phyloP scores from a whole-genome alignment of 2,888 invertebrate genomes.

The Pyrocoelia pectoralis region DNA sequence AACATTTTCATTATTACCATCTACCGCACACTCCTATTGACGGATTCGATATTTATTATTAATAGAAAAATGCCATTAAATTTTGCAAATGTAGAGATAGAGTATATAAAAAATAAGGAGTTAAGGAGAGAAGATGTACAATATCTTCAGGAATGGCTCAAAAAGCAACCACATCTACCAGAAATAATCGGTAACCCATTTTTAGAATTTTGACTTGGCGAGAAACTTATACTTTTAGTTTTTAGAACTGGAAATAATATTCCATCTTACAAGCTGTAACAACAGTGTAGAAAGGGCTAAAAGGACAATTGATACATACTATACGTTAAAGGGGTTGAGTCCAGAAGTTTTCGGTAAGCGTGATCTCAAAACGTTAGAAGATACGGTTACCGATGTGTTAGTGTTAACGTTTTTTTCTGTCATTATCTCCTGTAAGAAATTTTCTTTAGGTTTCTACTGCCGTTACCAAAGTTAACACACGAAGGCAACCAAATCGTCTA shows the following conservation, averaged over 20 bases:
- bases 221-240: neutral
- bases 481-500: neutral
- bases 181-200: slow-evolving; percentile 61
- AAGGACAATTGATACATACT: slow-evolving; percentile 13
- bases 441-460: neutral
- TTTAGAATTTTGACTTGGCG: neutral
- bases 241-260: slow-evolving; percentile 14
- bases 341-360: neutral
- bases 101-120: slow-evolving; percentile 68
- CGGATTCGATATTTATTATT: too few species aligned
- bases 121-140: slow-evolving; percentile 69
- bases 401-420: neutral
- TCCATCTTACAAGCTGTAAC: slow-evolving; percentile 13
- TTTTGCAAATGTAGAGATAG: slow-evolving; percentile 59
- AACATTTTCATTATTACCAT: too few species aligned
- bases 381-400: neutral
- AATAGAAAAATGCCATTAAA: slow-evolving; percentile 9
- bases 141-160: slow-evolving; percentile 68
- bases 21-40: too few species aligned
- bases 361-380: neutral
- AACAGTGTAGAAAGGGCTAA: slow-evolving; percentile 5
- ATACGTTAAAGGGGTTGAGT: neutral
- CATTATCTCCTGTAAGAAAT: neutral
- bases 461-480: neutral
- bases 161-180: slow-evolving; percentile 72